Evolutionary conservation across 1,140 invertebrate species (phyloP), one percentile per base, ranked within the genome.

Genomic region (Phortica variegata): DNA sequence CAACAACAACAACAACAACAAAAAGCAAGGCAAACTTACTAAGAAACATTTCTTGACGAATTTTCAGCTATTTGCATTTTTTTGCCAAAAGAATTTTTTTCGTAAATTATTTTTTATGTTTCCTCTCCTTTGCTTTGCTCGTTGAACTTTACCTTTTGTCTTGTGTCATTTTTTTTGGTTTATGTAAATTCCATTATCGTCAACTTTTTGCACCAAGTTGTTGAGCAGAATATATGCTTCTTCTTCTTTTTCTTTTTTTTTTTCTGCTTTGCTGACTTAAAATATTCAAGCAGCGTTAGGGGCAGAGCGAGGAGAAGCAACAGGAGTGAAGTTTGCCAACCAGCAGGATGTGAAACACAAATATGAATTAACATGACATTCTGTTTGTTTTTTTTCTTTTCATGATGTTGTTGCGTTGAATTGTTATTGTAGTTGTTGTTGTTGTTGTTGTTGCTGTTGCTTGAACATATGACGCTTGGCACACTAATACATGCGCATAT

Each of bases 291-390:
- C 29, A 21, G 15, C 15, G 23, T 23, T 33, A 12, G 26, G 21
- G 15, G 19, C 44, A 18, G 31, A 32, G 21, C 26, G 15, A 42
- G 43, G 43, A 47, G 43, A 34, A 55, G 47, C 45, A 16, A 47
- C 41, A 26, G 44, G 43, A 41, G 46, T 46, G 61, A 47, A 43
- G 52, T 58, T 49, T 49, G 47, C 51, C 26, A 6, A 29, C 6
- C 26, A 29, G 12, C 26, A 29, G 6, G 12, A 6, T 29, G 26
- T 12, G 6, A 29, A 29, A 29, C 12, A 29, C 26, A 29, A 65
- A 63, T 65, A 65, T 57, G 65, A 65, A 65, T 65, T 61, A 61
- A 65, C 61, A 65, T 66, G 62, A 61, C 60, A 54, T 63, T 51
- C 13, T 31, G 43, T 33, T 43, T 39, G 44, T 32, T 47, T 49